Evolutionary conservation across 1,140 invertebrate species (phyloP).

Genomic region (Archivesica marissinica): DNA sequence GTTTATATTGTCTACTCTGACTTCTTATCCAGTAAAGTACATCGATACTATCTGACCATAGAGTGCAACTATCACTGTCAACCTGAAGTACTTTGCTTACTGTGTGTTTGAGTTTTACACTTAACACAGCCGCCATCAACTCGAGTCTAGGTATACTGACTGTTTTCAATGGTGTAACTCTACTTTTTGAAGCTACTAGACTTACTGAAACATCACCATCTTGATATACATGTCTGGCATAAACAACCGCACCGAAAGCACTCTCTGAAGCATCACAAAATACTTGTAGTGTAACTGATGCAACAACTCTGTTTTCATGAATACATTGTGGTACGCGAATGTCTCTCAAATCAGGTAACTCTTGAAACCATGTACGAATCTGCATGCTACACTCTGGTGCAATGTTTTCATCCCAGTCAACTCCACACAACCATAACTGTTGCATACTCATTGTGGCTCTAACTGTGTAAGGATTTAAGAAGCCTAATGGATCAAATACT

Average conservation of each 20-base stretch:
- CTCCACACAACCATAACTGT: not conserved
- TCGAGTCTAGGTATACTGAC: constrained; percentile 20
- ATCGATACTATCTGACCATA: constrained; percentile 31
- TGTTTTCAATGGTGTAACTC: not conserved
- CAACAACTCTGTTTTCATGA: not conserved
- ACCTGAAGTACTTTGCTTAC: not conserved
- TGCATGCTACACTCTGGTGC: not conserved
- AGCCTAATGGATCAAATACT: constrained; percentile 17
- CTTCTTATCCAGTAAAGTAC: constrained; percentile 5
- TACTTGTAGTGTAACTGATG: not conserved
- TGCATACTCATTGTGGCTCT: constrained; percentile 28
- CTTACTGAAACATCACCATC: too few relatives aligned
- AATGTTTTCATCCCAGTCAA: constrained; percentile 5
- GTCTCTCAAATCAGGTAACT: not conserved
- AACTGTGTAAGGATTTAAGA: not conserved
- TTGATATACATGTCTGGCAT: constrained; percentile 32
- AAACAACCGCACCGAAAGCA: constrained; percentile 49
- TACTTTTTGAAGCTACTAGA: not conserved
- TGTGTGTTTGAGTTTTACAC: not conserved
- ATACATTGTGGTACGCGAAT: not conserved
- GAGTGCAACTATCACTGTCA: not conserved
- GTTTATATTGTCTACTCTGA: not conserved
- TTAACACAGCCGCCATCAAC: not conserved
- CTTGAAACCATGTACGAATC: not conserved
- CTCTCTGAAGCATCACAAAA: constrained; percentile 46